Evolutionary conservation across 2,888 invertebrate genomes (phyloP), one percentile per base, ranked within the genome.

Genomic region (Penaeus monodon): DNA sequence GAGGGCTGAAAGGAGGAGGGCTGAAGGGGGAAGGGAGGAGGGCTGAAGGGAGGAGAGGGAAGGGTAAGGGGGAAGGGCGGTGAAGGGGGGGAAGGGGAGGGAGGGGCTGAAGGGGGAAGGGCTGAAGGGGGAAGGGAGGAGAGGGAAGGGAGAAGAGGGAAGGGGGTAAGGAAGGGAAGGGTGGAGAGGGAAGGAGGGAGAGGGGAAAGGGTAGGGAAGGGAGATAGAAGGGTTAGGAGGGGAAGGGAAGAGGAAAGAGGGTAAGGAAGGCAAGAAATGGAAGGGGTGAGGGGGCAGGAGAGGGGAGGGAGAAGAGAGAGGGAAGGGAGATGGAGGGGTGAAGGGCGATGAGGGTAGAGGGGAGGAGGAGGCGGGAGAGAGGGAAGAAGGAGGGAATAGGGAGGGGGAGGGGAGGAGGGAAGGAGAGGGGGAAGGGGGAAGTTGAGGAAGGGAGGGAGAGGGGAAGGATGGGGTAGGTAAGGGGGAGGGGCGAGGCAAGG

Each of bases 171-270:
- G 14, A 20, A 20, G 20, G 2, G 68, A 24, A 7, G 68, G 12
- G 7, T n/a, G n/a, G 20, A 1, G 24, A 29, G 3, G 1, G n/a
- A 3, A 12, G 3, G n/a, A 2, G n/a, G n/a, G 1, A 2, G 3
- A 17, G 33, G 1, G 24, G 24, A 17, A 4, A 22, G 70, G 20
- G 24, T n/a, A 6, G 4, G n/a, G 20, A 33, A 17, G 24, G 70
- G 17, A 3, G 70, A n/a, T n/a, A n/a, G 2, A 22, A n/a, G 17
- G 70, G 14, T 17, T 4, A 22, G 33, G 70, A 6, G 17, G 22
- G n/a, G 4, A 22, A 2, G 70, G 14, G 2, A n/a, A 17, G 1
- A 0, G 70, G 1, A 33, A 0, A n/a, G n/a, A 17, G 29, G 3
- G 12, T 0, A 12, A 27, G 70, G 70, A 3, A n/a, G 12, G 1